A percentile compares a stretch with the other conserved stretches of the same genome.
phyloP scores from a whole-genome alignment of 1,140 invertebrate genomes.

The Platyscapa corneri region DNA sequence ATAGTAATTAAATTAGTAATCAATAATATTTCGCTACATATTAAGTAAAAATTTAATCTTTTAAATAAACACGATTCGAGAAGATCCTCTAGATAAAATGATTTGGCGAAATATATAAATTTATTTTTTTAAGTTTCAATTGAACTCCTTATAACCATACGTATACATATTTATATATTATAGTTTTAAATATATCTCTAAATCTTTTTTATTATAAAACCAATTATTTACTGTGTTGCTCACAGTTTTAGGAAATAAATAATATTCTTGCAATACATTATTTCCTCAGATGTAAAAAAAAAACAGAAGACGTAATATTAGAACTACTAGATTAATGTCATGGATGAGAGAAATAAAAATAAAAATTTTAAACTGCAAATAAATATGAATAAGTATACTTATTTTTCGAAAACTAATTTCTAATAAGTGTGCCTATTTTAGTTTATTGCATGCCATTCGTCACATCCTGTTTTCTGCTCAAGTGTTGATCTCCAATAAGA shows the following conservation, averaged over 20 bases:
- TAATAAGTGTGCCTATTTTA: neutral
- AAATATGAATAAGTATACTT: neutral
- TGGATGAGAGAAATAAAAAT: neutral
- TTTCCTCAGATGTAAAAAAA: neutral
- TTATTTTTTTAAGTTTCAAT: too few relatives aligned
- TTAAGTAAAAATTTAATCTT: too few relatives aligned
- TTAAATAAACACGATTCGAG: too few relatives aligned
- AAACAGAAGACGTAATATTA: neutral
- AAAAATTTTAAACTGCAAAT: neutral
- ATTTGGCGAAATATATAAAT: too few relatives aligned
- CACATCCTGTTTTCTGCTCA: slow-evolving; percentile 18
- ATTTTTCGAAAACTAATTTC: neutral
- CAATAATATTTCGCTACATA: too few relatives aligned
- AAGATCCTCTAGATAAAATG: too few relatives aligned
- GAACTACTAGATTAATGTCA: neutral
- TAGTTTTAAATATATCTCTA: too few relatives aligned
- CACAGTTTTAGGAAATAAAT: neutral
- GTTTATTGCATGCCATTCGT: slow-evolving; percentile 23
- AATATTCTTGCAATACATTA: neutral
- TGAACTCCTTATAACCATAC: too few relatives aligned
- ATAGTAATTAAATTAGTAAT: too few relatives aligned
- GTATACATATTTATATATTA: too few relatives aligned
- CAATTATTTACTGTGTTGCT: neutral
- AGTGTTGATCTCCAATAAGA: neutral
- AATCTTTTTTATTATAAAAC: neutral